Base-by-base conservation (phyloP, 2,888 invertebrate species). In the Stratiomys singularior region DNA sequence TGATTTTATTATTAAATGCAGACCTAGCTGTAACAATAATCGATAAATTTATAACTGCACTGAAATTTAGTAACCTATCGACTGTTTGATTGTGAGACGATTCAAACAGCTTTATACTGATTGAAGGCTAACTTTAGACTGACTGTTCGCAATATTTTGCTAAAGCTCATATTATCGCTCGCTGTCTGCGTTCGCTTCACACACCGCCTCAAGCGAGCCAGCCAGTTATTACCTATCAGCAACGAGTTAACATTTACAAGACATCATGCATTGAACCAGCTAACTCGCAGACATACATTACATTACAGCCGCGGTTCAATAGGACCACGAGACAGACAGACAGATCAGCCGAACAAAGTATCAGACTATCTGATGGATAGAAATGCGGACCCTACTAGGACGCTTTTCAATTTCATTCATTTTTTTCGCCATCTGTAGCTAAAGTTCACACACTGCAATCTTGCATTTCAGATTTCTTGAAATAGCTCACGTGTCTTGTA, bases 71-170 rank as follows among this genome's bases (percentile, higher is more conserved):
- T 52, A 52, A 18, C 52, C 18, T 13, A 13, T n/a, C n/a, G 25
- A 60, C 60, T 60, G 60, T 15, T 60, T 60, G 60, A 21, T 60
- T 7, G 23, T 25, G 7, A 25, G 25, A 18, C 60, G 23, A 25
- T 23, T 23, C 60, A 60, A 60, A 15, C 25, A 23, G 60, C 18
- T 60, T 60, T 60, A 60, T 71, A 71, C 25, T 23, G 71, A 47
- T 52, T 71, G 71, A 27, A 25, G 47, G 71, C 71, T 71, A 71
- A 71, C 71, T 47, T 71, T 46, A 71, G 71, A 71, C 71, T 71
- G 71, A 71, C 71, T 13, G 71, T n/a, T 25, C 25, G 25, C 47
- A 23, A 47, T 71, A 52, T 71, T 71, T 71, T 47, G 71, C 71
- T 28, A 71, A 71, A 71, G 71, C 71, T 47, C 71, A 71, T 71